A percentile compares a stretch with the other conserved stretches of the same genome.
Conservation (phyloP, 92 coral and sea anemone genomes). For the Galaxea fascicularis region DNA sequence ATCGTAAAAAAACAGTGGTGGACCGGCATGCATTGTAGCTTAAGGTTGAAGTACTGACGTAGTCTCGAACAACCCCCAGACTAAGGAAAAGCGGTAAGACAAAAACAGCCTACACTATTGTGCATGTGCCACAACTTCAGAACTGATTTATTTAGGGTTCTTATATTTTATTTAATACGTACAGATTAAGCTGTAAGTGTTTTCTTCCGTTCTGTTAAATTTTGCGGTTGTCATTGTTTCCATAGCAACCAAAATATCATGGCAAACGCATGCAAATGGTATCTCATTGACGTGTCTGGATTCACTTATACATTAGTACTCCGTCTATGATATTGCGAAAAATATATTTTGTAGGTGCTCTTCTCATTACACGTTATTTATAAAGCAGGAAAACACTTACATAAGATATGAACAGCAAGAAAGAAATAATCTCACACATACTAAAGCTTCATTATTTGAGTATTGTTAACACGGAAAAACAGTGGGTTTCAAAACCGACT, state of each 20-base stretch:
- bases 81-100: slow-evolving; percentile 21
- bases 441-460: too few species aligned
- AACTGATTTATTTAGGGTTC: slow-evolving; percentile 22
- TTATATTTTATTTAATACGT: slow-evolving; percentile 15
- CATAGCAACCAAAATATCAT: slow-evolving; percentile 8
- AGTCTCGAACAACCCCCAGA: not conserved
- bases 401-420: too few species aligned
- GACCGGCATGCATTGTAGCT: slow-evolving; percentile 23
- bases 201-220: not conserved
- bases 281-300: too few species aligned
- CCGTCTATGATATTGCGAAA: not conserved
- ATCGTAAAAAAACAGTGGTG: slow-evolving; percentile 34
- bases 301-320: not conserved
- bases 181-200: slow-evolving; percentile 1
- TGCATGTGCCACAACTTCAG: slow-evolving; percentile 1
- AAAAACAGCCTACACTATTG: slow-evolving; percentile 2
- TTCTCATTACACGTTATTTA: not conserved
- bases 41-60: slow-evolving; percentile 8
- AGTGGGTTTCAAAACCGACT: slow-evolving; percentile 9
- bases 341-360: not conserved
- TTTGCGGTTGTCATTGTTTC: slow-evolving; percentile 11
- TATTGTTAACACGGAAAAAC: not conserved
- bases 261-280: not conserved
- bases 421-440: too few species aligned
- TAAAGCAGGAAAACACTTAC: too few species aligned